Percentiles rank a stretch among this genome's conserved stretches.
Conservation (phyloP, 2,888 invertebrate genomes). For the Lasioglossum figueresi region DNA sequence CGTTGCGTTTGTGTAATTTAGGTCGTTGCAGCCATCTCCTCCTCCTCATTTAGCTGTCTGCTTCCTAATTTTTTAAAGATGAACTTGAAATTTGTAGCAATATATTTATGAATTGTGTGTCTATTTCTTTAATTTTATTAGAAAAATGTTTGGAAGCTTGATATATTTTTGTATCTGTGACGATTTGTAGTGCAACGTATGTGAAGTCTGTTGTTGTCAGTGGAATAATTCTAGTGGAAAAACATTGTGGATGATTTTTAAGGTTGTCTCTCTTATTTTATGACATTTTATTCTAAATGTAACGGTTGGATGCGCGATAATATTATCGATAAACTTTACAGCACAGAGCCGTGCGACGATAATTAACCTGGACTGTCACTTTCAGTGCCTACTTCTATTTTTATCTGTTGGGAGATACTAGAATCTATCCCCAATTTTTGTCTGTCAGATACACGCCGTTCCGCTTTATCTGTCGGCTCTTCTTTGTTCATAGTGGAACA, state of each 20-base stretch:
- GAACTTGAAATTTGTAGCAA: neutral
- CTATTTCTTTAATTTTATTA: neutral
- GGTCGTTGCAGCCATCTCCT: neutral
- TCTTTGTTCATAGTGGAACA: constrained; percentile 27
- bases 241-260: neutral
- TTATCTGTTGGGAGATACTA: constrained; percentile 41
- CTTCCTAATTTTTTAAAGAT: neutral
- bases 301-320: neutral
- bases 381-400: constrained; percentile 16
- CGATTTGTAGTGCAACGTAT: neutral
- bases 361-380: constrained; percentile 33
- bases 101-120: neutral
- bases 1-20: neutral
- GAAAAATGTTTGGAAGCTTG: neutral
- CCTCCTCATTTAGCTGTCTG: neutral
- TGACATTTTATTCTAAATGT: constrained; percentile 1
- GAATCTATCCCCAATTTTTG: constrained; percentile 48
- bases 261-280: constrained; percentile 19
- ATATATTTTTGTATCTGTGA: neutral
- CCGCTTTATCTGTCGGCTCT: constrained; percentile 27
- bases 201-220: neutral
- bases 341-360: neutral
- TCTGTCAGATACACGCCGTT: constrained; percentile 37
- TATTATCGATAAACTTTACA: constrained; percentile 26
- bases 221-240: neutral